Conservation (phyloP, 2,113 vertebrate species). For the Phalacrocorax brasilianus region DNA sequence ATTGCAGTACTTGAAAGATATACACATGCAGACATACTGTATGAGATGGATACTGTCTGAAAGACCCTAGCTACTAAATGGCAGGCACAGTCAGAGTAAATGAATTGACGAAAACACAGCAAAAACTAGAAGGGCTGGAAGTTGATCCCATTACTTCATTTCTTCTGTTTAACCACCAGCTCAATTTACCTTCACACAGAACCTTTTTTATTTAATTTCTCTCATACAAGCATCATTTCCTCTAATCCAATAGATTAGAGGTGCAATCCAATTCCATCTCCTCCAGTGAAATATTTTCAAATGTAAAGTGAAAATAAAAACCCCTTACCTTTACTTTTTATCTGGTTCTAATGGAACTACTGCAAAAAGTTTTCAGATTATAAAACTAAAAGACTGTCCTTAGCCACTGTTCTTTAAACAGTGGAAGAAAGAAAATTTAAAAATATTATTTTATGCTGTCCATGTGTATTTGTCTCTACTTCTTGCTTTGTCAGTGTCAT, state of each 20-base stretch:
- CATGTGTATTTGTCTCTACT: background rate
- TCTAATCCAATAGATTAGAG: background rate
- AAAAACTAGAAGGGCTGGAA: background rate
- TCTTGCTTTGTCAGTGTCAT: background rate
- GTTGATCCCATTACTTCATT: background rate
- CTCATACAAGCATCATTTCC: background rate
- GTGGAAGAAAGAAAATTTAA: background rate
- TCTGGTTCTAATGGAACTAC: background rate
- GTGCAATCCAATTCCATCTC: background rate
- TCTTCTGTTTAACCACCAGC: background rate
- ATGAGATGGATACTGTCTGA: background rate
- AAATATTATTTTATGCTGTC: background rate
- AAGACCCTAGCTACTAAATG: background rate
- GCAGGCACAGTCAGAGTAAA: background rate
- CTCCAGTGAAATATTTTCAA: background rate
- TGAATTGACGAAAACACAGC: background rate
- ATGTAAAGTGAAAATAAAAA: background rate
- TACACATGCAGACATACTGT: background rate
- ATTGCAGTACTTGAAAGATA: background rate
- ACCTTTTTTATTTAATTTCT: background rate
- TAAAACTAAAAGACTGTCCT: background rate
- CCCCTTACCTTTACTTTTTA: rapidly evolving
- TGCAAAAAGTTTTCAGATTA: background rate
- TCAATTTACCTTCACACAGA: background rate
- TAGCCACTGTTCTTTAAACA: background rate